phyloP scores from a whole-genome alignment of 2,888 invertebrate species.

The Lepidochrysops patricia region DNA sequence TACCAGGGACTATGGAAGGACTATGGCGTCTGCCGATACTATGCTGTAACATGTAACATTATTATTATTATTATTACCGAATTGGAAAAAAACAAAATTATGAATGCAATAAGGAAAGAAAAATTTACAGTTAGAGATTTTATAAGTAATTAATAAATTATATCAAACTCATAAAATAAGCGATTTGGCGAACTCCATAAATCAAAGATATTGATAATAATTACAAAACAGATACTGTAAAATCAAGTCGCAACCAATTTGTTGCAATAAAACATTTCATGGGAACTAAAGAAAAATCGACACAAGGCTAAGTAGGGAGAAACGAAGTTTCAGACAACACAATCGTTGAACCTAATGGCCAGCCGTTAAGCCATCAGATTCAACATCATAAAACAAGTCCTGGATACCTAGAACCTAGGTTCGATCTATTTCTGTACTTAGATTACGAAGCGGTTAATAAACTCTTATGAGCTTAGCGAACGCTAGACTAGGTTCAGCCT shows the following conservation, averaged over 20 bases:
- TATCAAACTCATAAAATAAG: too few species aligned
- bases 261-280: neutral
- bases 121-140: too few species aligned
- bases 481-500: conserved; percentile 47
- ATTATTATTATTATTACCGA: too few species aligned
- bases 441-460: conserved; percentile 27
- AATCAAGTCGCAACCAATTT: neutral
- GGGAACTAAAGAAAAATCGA: neutral
- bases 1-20: too few species aligned
- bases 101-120: too few species aligned
- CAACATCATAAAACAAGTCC: conserved; percentile 17
- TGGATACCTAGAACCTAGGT: conserved; percentile 21
- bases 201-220: too few species aligned
- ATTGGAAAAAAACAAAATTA: too few species aligned
- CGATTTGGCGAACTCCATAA: neutral
- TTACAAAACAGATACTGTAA: neutral
- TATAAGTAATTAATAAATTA: too few species aligned
- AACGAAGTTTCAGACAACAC: conserved; percentile 1
- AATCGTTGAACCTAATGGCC: conserved; percentile 1
- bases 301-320: neutral
- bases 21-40: too few species aligned
- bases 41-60: too few species aligned
- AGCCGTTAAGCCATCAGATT: conserved; percentile 20
- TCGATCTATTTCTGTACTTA: conserved; percentile 24
- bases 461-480: conserved; percentile 17